phyloP scores from a whole-genome alignment of 2,888 invertebrate genomes.

The Atrina japonica region DNA sequence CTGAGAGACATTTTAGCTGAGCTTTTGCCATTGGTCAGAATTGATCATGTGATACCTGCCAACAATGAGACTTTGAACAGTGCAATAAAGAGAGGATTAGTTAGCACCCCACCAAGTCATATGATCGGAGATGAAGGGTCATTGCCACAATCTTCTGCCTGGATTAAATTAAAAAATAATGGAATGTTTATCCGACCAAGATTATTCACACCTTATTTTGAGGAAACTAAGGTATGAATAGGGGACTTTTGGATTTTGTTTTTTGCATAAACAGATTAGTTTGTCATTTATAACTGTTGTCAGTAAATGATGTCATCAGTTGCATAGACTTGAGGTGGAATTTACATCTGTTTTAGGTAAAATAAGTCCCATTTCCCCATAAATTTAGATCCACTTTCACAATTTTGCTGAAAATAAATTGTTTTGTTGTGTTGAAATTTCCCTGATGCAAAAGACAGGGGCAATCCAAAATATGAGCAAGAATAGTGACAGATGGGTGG shows the following conservation, averaged over 20 bases:
- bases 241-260: too few species aligned
- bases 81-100: conserved; percentile 87
- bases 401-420: too few species aligned
- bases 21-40: conserved; percentile 90
- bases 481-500: too few species aligned
- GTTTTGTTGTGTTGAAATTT: too few species aligned
- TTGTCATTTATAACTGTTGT: too few species aligned
- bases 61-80: conserved; percentile 83
- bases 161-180: conserved; percentile 79
- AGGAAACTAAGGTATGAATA: conserved; percentile 90
- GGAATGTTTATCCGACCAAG: conserved; percentile 88
- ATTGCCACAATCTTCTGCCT: conserved; percentile 65
- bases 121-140: conserved; percentile 87
- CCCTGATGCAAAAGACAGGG: too few species aligned
- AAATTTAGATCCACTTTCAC: too few species aligned
- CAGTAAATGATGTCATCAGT: too few species aligned
- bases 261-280: too few species aligned
- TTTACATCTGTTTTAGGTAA: too few species aligned
- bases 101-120: conserved; percentile 91
- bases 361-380: neutral
- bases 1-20: conserved; percentile 92
- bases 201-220: conserved; percentile 96
- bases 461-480: too few species aligned
- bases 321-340: too few species aligned
- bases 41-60: conserved; percentile 94